Conservation (phyloP, 2,797 vertebrate genomes). For the Peromyscus melanophrys region DNA sequence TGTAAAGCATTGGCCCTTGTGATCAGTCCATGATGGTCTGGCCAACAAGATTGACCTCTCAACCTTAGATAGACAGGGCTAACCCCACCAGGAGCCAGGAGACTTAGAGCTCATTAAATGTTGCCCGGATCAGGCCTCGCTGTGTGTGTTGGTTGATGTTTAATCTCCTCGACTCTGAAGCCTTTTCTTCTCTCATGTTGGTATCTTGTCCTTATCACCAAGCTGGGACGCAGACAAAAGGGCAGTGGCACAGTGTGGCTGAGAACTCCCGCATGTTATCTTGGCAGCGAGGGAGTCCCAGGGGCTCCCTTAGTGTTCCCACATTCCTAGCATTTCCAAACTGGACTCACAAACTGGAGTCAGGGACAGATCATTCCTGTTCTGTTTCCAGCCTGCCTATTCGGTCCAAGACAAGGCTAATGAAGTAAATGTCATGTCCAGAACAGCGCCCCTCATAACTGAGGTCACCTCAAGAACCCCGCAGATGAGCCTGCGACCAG, state of each 20-base stretch:
- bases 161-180: background rate
- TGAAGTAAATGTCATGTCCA: background rate
- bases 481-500: background rate
- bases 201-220: background rate
- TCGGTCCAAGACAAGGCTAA: background rate
- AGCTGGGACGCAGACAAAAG: too few species aligned
- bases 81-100: background rate
- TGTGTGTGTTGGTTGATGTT: background rate
- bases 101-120: background rate
- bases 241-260: background rate
- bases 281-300: background rate
- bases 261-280: background rate
- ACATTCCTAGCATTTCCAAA: background rate
- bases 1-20: background rate
- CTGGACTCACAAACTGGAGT: background rate
- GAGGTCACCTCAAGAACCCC: background rate
- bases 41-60: background rate
- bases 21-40: background rate
- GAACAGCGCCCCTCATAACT: background rate
- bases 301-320: background rate
- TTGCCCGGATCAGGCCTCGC: background rate
- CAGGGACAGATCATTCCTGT: background rate
- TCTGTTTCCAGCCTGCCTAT: background rate
- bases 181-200: background rate
- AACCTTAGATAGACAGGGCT: background rate